Conservation (phyloP, 1,140 invertebrate genomes). For the Nephila pilipes region DNA sequence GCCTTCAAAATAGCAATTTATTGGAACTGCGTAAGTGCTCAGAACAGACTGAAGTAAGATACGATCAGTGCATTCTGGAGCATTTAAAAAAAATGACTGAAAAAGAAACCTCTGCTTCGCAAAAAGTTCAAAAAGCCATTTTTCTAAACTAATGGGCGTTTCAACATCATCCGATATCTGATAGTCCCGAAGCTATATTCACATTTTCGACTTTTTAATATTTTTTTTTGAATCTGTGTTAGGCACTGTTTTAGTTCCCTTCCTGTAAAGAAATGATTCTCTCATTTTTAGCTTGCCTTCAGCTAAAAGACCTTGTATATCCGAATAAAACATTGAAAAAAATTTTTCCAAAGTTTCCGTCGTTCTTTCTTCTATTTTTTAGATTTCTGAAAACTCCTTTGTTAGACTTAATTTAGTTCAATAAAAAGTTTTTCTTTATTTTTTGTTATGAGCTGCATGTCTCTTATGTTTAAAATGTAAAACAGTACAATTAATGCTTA, state of each 20-base stretch:
- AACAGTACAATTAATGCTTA: too few relatives aligned
- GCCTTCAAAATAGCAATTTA: not conserved
- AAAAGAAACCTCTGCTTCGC: not conserved
- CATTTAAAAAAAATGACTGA: not conserved
- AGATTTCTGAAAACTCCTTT: not conserved
- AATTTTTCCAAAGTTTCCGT: not conserved
- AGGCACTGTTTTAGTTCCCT: not conserved
- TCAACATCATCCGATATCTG: slow-evolving; percentile 39
- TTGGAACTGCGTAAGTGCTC: not conserved
- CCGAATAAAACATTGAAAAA: too few relatives aligned
- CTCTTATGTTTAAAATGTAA: too few relatives aligned
- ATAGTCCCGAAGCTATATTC: not conserved
- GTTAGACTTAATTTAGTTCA: not conserved
- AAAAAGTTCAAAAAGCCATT: slow-evolving; percentile 25
- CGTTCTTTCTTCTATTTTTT: not conserved
- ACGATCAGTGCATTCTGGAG: not conserved
- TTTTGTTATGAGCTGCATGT: too few relatives aligned
- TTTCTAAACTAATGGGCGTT: slow-evolving; percentile 42
- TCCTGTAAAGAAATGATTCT: too few relatives aligned
- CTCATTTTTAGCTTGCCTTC: not conserved
- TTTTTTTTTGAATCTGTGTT: not conserved
- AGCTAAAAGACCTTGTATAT: not conserved
- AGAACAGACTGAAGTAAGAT: not conserved
- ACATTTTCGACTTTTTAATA: not conserved
- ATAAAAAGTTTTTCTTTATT: not conserved